Evolutionary conservation across 2,797 vertebrate genomes (phyloP), one percentile per base, ranked within the genome.

Genomic region (Manis crassicaudata): DNA sequence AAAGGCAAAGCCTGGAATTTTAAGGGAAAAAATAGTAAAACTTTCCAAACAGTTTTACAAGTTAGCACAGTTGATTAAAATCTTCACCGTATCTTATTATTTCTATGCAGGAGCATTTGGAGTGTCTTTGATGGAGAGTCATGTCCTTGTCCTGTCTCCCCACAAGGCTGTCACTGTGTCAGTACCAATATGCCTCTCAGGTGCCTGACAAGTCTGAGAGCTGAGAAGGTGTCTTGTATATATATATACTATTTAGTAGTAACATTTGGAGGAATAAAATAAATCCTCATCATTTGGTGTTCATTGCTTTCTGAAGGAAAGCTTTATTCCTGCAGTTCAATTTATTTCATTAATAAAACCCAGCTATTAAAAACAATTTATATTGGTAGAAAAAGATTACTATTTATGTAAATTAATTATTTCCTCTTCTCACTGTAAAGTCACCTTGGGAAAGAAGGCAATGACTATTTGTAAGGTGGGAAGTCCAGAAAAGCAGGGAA

Each of bases 321-420:
- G 32, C n/a, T 92, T 93, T 52, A 40, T 70, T 93, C 46, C 46
- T 73, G 23, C 8, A 68, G 43, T 77, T 73, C 29, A 46, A 62
- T 52, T 88, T 14, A 54, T 27, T 88, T 84, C 81, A 85, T 92
- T 93, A 95, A 86, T 93, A 90, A 94, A 95, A 73, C 40, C 40
- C 29, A 95, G 88, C 54, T 60, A 81, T 90, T 92, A 60, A 82
- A 91, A 92, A 63, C 8, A 81, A 67, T 85, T 88, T 90, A 9
- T 92, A 79, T 81, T 1, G 23, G 20, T 79, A 60, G 83, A 54
- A 75, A 82, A 91, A 52, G 9, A 86, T 86, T 29, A 80, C 18
- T 73, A 7, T 63, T 80, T 77, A 56, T 12, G 56, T 0, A 21
- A 91, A 46, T 73, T 32, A 70, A 56, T 52, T 52, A 56, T 32